Percentiles rank a stretch among this genome's conserved stretches.
These are phyloP conservation scores for Orbicella faveolata DNA, from an alignment of 64 coral and sea anemone species.

Conservation along the genomic window DNA sequence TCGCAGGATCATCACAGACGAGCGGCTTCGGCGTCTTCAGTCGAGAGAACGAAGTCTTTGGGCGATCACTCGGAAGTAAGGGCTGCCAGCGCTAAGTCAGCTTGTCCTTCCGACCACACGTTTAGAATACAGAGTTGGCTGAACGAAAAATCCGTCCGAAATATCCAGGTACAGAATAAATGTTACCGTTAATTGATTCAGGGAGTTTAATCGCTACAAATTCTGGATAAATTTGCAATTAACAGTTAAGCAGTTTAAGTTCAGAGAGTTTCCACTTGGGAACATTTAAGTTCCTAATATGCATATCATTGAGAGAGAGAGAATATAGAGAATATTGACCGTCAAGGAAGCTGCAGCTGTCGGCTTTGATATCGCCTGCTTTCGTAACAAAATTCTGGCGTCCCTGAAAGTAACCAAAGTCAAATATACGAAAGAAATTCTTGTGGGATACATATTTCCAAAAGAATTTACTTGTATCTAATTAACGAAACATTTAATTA, in stretches of 20 bases:
- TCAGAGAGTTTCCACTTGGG: too few relatives aligned
- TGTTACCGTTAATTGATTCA: neutral
- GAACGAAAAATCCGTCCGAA: constrained; percentile 88
- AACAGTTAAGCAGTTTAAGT: neutral
- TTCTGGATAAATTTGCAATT: neutral
- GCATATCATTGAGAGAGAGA: neutral
- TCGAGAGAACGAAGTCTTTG: constrained; percentile 36
- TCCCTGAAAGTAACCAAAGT: neutral
- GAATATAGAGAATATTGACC: neutral
- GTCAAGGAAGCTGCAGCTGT: neutral
- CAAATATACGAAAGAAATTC: neutral
- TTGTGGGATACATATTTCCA: neutral
- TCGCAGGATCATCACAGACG: constrained; percentile 56
- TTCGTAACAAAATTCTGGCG: neutral
- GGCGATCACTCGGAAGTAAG: constrained; percentile 11
- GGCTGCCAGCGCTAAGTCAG: constrained; percentile 10
- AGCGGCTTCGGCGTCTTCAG: constrained; percentile 58
- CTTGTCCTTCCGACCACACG: constrained; percentile 61
- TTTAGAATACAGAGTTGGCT: constrained; percentile 91
- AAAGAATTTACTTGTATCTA: neutral
- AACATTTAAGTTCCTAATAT: neutral
- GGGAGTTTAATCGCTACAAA: neutral
- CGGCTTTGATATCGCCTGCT: neutral
- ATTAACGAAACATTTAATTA: neutral
- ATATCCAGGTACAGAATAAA: constrained; percentile 73